Percentiles rank a stretch among this genome's conserved stretches.
Evolutionary conservation across 2,113 vertebrate genomes (phyloP).

Genomic region (Etia nguti): DNA sequence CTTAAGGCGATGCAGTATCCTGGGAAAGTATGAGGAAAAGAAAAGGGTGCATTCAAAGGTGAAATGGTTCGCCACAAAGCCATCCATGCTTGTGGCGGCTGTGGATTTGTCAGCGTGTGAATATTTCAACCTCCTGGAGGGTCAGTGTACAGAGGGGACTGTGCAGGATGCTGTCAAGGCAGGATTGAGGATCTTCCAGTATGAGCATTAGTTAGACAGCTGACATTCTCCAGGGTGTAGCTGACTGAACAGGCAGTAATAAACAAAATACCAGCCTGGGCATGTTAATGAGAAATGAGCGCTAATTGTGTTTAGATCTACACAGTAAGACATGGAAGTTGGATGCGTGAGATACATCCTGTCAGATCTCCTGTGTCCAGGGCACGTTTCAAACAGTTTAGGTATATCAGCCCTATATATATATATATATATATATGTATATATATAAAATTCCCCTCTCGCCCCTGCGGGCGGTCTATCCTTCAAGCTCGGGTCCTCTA

Average conservation of each 20-base stretch:
- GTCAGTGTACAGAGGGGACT: background rate
- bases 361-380: background rate
- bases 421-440: background rate
- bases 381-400: background rate
- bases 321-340: background rate
- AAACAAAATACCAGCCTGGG: background rate
- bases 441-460: background rate
- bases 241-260: background rate
- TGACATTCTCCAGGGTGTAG: conserved; percentile 5
- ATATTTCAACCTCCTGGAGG: background rate
- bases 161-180: conserved; percentile 8
- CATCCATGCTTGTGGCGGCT: background rate
- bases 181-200: background rate
- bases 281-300: conserved; percentile 7
- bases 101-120: background rate
- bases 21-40: background rate
- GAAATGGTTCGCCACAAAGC: background rate
- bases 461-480: background rate
- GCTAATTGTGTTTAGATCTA: background rate
- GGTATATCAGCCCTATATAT: background rate
- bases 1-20: background rate
- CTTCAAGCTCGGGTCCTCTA: background rate
- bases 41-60: background rate
- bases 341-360: background rate
- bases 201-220: conserved; percentile 11